Percentiles rank a stretch among this genome's conserved stretches.
Evolutionary conservation across 2,113 vertebrate genomes (phyloP).

Genomic region (Alethe diademata): DNA sequence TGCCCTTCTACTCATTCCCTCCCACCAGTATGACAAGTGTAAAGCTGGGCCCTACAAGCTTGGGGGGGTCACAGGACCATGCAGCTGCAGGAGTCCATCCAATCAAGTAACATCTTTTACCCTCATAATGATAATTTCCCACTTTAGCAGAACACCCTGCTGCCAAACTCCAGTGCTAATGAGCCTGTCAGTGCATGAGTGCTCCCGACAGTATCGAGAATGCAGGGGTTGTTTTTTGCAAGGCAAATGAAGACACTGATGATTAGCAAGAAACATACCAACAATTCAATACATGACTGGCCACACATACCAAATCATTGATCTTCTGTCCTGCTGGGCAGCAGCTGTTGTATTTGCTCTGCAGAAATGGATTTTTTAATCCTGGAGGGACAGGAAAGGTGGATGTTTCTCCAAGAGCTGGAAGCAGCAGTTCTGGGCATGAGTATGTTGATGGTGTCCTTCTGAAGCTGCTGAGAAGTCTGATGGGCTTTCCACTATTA

Average conservation of each 20-base stretch:
- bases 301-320: conserved; percentile 46
- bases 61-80: conserved; percentile 34
- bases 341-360: conserved; percentile 54
- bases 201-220: conserved; percentile 36
- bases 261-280: conserved; percentile 64
- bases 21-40: background rate
- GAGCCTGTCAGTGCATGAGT: conserved; percentile 53
- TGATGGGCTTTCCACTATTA: background rate
- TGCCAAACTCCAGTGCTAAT: conserved; percentile 62
- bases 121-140: conserved; percentile 65
- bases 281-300: conserved; percentile 41
- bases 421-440: background rate
- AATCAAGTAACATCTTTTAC: conserved; percentile 62
- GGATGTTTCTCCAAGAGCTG: background rate
- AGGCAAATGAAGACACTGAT: conserved; percentile 62
- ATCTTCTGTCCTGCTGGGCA: conserved; percentile 57
- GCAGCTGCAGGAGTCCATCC: conserved; percentile 61
- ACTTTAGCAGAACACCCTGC: conserved; percentile 62
- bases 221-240: conserved; percentile 55
- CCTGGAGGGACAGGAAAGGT: background rate
- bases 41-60: background rate
- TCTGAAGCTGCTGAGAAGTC: conserved; percentile 6
- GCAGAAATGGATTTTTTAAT: background rate
- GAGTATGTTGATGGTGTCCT: background rate
- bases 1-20: background rate